Evolutionary conservation across 2,797 vertebrate genomes (phyloP).

Genomic region (Aulostomus chinensis): DNA sequence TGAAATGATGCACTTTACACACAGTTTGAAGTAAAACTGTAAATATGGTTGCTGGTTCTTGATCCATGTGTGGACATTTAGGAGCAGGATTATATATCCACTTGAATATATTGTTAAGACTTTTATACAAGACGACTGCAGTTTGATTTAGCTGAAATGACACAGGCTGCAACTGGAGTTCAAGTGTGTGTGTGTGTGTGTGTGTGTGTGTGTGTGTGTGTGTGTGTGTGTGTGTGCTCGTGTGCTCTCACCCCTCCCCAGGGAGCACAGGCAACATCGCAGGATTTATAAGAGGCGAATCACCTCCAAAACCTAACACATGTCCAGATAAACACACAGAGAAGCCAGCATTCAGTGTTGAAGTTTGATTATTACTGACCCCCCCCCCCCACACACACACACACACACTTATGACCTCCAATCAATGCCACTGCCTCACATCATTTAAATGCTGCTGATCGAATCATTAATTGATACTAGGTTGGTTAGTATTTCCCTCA

Average conservation of each 20-base stretch:
- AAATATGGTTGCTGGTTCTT: conserved; percentile 20
- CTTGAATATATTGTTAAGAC: neutral
- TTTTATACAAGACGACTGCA: neutral
- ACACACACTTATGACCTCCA: neutral
- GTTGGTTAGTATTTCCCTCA: no score
- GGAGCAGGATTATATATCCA: conserved; percentile 1
- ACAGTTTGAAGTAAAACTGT: conserved; percentile 26
- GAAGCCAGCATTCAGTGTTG: conserved; percentile 27
- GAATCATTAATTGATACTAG: conserved; percentile 63
- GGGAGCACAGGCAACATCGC: conserved; percentile 50
- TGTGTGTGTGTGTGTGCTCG: conserved; percentile 21
- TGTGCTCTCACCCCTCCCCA: conserved; percentile 12
- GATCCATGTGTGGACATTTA: conserved; percentile 2
- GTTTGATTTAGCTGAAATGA: conserved; percentile 16
- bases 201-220: conserved; percentile 14
- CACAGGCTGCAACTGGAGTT: conserved; percentile 17
- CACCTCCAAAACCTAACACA: conserved; percentile 21
- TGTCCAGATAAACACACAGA: conserved; percentile 14
- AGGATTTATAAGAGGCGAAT: conserved; percentile 69
- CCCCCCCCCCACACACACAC: conserved; percentile 6
- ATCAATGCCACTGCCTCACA: conserved; percentile 53
- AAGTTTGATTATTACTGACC: conserved; percentile 67
- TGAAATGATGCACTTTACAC: no score
- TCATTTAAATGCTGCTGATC: conserved; percentile 60
- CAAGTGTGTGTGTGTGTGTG: no score